Evolutionary conservation across 2,888 invertebrate genomes (phyloP).

Genomic region (Willowsia nigromaculata): DNA sequence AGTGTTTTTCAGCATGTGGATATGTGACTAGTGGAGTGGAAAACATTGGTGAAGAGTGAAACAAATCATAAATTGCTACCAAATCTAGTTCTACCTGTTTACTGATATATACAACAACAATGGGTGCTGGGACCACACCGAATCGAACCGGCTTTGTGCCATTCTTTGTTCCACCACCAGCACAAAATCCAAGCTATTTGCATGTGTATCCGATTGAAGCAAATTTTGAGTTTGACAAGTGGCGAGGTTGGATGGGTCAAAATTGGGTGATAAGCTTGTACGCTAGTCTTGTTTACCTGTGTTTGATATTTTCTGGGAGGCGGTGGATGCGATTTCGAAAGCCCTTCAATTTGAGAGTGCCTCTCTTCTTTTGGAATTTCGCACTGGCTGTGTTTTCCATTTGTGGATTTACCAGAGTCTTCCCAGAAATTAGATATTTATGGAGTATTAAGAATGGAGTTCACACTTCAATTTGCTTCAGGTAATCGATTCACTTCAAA

Average conservation of each 20-base stretch:
- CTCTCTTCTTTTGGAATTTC: constrained; percentile 94
- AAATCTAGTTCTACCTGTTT: background rate
- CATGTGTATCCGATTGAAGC: constrained; percentile 71
- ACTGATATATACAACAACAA: background rate
- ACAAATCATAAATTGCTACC: background rate
- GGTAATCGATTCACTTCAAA: constrained; percentile 82
- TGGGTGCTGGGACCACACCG: constrained; percentile 10
- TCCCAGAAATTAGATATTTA: constrained; percentile 95
- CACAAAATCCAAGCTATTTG: constrained; percentile 72
- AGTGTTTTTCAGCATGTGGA: background rate
- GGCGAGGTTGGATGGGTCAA: constrained; percentile 94
- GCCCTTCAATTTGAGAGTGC: constrained; percentile 77
- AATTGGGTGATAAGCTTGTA: constrained; percentile 98
- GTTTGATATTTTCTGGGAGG: constrained; percentile 45
- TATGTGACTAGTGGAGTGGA: background rate
- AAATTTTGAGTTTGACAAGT: constrained; percentile 74
- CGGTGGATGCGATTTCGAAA: constrained; percentile 57
- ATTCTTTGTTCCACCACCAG: constrained; percentile 71
- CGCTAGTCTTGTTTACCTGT: constrained; percentile 92
- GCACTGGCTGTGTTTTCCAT: constrained; percentile 93
- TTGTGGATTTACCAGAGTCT: constrained; percentile 93
- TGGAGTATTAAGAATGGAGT: constrained; percentile 91
- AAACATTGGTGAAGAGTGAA: background rate
- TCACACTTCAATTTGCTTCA: constrained; percentile 97
- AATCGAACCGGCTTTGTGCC: constrained; percentile 51